These are phyloP conservation scores for Pleuronectes platessa DNA, from an alignment of 2,113 vertebrate species.

Conservation along the genomic window DNA sequence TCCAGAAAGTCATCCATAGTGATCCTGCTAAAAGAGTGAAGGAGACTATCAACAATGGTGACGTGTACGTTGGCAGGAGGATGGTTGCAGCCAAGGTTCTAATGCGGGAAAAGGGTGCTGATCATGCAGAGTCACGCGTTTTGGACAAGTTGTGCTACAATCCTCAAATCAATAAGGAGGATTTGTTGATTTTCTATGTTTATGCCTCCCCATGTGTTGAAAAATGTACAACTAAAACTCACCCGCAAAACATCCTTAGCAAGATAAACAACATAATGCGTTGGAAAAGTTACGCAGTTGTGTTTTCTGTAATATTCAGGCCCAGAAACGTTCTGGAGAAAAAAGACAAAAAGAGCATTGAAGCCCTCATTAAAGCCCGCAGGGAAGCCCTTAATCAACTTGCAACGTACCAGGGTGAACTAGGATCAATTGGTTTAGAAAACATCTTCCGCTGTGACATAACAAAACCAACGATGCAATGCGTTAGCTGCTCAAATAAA, in stretches of 20 bases:
- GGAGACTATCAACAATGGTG: no score
- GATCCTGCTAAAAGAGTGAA: background rate
- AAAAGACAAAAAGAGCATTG: no score
- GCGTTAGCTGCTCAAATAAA: background rate
- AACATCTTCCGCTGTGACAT: background rate
- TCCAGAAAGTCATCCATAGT: background rate
- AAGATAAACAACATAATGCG: fast-evolving
- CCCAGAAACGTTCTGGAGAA: fast-evolving
- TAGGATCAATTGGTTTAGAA: background rate
- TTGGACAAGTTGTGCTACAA: background rate
- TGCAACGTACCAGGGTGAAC: no score
- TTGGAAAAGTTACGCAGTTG: background rate
- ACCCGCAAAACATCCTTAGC: fast-evolving
- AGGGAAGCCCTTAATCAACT: no score
- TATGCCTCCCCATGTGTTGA: background rate
- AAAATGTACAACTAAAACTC: fast-evolving
- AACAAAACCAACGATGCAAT: background rate
- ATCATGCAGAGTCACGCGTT: constrained; percentile 24
- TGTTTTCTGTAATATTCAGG: constrained; percentile 12
- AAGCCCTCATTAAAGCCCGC: no score
- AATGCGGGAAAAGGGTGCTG: background rate
- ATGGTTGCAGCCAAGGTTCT: background rate
- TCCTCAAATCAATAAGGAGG: fast-evolving
- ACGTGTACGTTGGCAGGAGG: background rate
- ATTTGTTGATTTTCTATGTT: constrained; percentile 31